Evolutionary conservation across 2,888 invertebrate species (phyloP).

Genomic region (Dorcus hopei): DNA sequence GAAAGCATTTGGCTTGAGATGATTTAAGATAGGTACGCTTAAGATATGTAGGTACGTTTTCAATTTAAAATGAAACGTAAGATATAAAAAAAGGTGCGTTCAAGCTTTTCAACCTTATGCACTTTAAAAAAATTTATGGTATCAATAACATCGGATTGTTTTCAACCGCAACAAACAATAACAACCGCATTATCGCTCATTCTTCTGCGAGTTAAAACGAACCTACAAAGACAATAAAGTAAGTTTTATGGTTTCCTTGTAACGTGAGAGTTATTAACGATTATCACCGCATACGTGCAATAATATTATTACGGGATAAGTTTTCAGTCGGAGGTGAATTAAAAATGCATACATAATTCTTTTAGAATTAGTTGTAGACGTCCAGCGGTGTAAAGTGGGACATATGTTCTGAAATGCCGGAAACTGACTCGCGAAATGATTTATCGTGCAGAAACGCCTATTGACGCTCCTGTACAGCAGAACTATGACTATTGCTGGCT

Average conservation of each 20-base stretch:
- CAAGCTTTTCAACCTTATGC: no score
- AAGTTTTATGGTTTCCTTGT: constrained; percentile 15
- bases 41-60: neutral
- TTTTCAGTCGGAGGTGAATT: neutral
- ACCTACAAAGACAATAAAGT: constrained; percentile 8
- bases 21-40: no score
- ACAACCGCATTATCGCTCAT: no score
- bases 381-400: neutral
- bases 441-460: constrained; percentile 1
- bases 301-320: neutral
- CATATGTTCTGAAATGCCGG: constrained; percentile 1
- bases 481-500: neutral
- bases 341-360: neutral
- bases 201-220: no score
- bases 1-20: no score
- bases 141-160: no score
- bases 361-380: neutral
- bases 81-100: no score
- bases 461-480: constrained; percentile 1
- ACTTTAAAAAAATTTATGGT: no score
- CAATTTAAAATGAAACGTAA: neutral
- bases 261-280: constrained; percentile 11
- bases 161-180: no score
- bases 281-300: neutral
- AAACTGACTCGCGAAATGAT: constrained; percentile 1